Evolutionary conservation across 2,888 invertebrate genomes (phyloP).

Genomic region (Dioctria rufipes): DNA sequence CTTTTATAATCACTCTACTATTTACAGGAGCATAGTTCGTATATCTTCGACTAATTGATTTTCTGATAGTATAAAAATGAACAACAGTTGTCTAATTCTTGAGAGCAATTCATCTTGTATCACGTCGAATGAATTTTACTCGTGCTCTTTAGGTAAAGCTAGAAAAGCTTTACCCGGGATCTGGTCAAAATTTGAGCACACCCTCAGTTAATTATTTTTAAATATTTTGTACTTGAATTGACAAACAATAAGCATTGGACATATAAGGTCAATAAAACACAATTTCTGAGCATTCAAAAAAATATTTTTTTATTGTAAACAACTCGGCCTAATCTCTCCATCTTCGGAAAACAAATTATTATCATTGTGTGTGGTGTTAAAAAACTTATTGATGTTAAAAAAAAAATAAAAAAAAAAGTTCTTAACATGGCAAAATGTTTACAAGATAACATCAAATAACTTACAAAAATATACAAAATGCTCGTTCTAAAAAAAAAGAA

Average conservation of each 20-base stretch:
- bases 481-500: conserved; percentile 31
- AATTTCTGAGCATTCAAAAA: conserved; percentile 36
- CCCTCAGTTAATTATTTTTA: too few relatives aligned
- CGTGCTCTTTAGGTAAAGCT: neutral
- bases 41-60: too few relatives aligned
- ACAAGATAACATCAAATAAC: conserved; percentile 24
- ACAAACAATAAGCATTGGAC: neutral
- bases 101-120: too few relatives aligned
- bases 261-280: neutral
- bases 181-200: too few relatives aligned
- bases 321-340: conserved; percentile 51
- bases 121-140: neutral
- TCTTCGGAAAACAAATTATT: conserved; percentile 47
- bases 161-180: too few relatives aligned
- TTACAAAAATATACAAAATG: conserved; percentile 40
- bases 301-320: conserved; percentile 46
- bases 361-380: conserved; percentile 24
- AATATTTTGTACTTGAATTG: neutral
- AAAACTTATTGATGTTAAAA: conserved; percentile 34
- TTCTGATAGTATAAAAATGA: too few relatives aligned
- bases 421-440: conserved; percentile 43
- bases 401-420: conserved; percentile 26
- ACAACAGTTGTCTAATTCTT: too few relatives aligned
- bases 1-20: too few relatives aligned
- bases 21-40: too few relatives aligned